Conservation (phyloP, 2,113 vertebrate genomes). For the Lophochroa leadbeateri region DNA sequence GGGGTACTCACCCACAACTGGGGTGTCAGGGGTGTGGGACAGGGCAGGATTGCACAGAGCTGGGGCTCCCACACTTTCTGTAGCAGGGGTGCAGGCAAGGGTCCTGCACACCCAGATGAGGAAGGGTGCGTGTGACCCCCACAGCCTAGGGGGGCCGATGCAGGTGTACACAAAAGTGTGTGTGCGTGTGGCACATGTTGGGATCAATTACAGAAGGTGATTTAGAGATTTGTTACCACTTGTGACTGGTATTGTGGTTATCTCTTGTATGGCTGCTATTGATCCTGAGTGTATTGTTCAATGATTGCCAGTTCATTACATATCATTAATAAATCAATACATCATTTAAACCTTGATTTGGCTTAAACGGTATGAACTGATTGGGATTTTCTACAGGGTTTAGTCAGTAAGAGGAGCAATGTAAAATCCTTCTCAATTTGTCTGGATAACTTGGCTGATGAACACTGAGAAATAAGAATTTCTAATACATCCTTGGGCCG, state of each 20-base stretch:
- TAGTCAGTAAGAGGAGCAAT: neutral
- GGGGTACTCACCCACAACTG: too few relatives aligned
- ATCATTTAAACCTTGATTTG: neutral
- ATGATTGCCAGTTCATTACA: neutral
- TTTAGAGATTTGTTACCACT: neutral
- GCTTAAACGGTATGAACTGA: neutral
- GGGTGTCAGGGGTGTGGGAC: too few relatives aligned
- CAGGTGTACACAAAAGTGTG: neutral
- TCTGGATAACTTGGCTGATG: neutral
- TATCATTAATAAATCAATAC: neutral
- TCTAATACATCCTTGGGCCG: neutral
- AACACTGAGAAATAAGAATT: neutral
- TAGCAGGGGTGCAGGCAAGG: neutral
- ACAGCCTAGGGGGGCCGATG: neutral
- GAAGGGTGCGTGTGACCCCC: accelerated
- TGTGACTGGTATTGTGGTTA: neutral
- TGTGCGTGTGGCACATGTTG: neutral
- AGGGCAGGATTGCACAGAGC: neutral
- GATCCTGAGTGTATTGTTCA: neutral
- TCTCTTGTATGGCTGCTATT: neutral
- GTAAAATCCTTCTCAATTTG: neutral
- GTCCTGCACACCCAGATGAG: accelerated
- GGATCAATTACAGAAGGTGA: neutral
- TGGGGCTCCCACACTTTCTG: neutral
- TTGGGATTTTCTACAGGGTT: neutral